phyloP scores from a whole-genome alignment of 2,113 vertebrate genomes.

The Scatophagus argus region DNA sequence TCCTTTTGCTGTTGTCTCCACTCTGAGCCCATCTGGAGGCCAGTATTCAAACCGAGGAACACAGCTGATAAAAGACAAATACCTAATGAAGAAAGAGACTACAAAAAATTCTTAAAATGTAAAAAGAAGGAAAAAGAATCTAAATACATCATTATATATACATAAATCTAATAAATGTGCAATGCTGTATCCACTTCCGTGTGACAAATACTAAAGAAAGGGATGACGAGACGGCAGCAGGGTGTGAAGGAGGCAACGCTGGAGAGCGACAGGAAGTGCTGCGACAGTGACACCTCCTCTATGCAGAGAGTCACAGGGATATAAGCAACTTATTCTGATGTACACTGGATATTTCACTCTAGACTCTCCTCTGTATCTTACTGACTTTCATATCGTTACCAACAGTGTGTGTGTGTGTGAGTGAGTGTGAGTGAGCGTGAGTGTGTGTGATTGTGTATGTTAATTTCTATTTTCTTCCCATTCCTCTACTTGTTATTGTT shows the following conservation, averaged over 20 bases:
- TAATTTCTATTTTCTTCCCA: constrained; percentile 59
- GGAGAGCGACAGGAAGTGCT: constrained; percentile 61
- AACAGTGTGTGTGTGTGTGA: constrained; percentile 48
- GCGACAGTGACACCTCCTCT: constrained; percentile 64
- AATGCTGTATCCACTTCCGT: constrained; percentile 89
- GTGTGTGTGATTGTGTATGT: constrained; percentile 19
- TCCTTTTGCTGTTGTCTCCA: constrained; percentile 84
- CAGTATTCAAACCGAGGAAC: constrained; percentile 68
- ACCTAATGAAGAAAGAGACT: constrained; percentile 55
- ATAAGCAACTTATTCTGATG: constrained; percentile 52
- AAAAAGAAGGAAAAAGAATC: constrained; percentile 72
- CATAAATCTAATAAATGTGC: constrained; percentile 82
- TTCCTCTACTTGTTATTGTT: constrained; percentile 67
- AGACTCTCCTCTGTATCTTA: constrained; percentile 74
- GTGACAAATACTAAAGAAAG: constrained; percentile 87
- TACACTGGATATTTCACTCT: constrained; percentile 68
- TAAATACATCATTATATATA: constrained; percentile 79
- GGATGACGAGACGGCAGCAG: constrained; percentile 74
- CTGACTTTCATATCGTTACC: constrained; percentile 63
- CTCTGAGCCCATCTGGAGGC: constrained; percentile 82
- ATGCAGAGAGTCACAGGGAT: constrained; percentile 68
- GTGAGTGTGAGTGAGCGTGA: constrained; percentile 46
- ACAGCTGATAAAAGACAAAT: constrained; percentile 55
- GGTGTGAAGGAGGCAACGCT: constrained; percentile 45
- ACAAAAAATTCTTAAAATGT: constrained; percentile 68